Percentiles rank a stretch among this genome's conserved stretches.
Evolutionary conservation across 2,113 vertebrate genomes (phyloP).

Genomic region (Eudorcas thomsonii): DNA sequence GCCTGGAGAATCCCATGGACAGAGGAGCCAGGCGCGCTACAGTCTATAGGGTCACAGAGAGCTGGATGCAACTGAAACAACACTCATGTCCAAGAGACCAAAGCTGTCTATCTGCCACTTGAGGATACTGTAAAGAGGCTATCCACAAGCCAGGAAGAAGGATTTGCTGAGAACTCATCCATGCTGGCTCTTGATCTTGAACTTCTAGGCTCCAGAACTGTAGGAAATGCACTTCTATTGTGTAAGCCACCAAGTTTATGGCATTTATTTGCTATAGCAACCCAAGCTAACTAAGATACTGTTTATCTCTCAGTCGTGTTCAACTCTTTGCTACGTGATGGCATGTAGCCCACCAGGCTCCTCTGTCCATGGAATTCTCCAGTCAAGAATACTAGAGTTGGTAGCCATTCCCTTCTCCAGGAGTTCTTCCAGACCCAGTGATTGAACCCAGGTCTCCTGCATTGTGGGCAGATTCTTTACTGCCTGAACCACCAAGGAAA

Average conservation of each 20-base stretch:
- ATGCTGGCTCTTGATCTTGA: not conserved
- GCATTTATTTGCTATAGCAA: not conserved
- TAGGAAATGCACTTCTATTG: not conserved
- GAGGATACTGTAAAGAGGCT: not conserved
- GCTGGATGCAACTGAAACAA: not conserved
- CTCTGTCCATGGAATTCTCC: not conserved
- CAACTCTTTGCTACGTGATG: not conserved
- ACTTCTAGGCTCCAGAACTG: not conserved
- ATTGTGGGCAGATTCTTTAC: not conserved
- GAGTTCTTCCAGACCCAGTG: not conserved
- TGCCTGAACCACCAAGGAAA: not conserved
- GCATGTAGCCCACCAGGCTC: not conserved
- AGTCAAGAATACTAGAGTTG: not conserved
- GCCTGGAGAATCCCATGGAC: not conserved
- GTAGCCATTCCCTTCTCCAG: not conserved
- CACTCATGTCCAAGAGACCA: not conserved
- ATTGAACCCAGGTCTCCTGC: not conserved
- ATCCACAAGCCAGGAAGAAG: not conserved
- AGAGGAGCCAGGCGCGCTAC: rapidly evolving
- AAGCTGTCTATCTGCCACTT: not conserved
- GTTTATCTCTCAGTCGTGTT: not conserved
- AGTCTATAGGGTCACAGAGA: not conserved
- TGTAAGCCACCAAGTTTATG: not conserved
- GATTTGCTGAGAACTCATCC: not conserved
- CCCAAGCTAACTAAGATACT: not conserved